Evolutionary conservation across 64 coral and sea anemone species (phyloP).

Genomic region (Pocillopora damicornis): DNA sequence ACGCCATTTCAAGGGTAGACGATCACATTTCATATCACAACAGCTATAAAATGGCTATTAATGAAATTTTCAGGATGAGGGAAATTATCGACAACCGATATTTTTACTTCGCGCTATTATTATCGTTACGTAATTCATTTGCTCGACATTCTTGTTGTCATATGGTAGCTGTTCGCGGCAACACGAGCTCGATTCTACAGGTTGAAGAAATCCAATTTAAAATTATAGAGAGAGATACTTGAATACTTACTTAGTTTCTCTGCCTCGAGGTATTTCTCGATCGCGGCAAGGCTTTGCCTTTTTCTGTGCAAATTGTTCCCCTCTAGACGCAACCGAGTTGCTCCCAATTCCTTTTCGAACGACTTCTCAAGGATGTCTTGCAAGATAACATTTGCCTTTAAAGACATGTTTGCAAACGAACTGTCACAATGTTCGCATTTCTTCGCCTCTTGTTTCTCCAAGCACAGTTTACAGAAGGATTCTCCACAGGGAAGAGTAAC

Average conservation of each 20-base stretch:
- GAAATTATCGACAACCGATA: background rate
- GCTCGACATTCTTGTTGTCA: no score
- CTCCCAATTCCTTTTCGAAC: constrained; percentile 43
- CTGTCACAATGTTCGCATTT: constrained; percentile 42
- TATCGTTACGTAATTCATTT: background rate
- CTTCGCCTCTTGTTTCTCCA: constrained; percentile 46
- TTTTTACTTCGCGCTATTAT: background rate
- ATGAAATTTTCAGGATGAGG: background rate
- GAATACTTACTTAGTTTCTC: constrained; percentile 56
- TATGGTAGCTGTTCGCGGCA: background rate
- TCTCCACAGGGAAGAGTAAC: constrained; percentile 46
- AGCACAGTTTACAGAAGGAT: constrained; percentile 47
- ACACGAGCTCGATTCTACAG: no score
- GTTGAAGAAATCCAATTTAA: background rate
- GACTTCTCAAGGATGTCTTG: constrained; percentile 70
- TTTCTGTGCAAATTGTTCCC: constrained; percentile 47
- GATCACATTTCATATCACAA: no score
- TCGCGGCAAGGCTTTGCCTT: constrained; percentile 43
- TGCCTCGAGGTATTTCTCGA: constrained; percentile 67
- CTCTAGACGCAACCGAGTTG: constrained; percentile 45
- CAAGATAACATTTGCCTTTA: constrained; percentile 60
- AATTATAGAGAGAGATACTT: background rate
- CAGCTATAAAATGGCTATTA: background rate
- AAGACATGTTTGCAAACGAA: constrained; percentile 13
- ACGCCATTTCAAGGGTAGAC: no score